These are phyloP conservation scores for Axis porcinus DNA, from an alignment of 2,113 vertebrate genomes.

Conservation along the genomic window DNA sequence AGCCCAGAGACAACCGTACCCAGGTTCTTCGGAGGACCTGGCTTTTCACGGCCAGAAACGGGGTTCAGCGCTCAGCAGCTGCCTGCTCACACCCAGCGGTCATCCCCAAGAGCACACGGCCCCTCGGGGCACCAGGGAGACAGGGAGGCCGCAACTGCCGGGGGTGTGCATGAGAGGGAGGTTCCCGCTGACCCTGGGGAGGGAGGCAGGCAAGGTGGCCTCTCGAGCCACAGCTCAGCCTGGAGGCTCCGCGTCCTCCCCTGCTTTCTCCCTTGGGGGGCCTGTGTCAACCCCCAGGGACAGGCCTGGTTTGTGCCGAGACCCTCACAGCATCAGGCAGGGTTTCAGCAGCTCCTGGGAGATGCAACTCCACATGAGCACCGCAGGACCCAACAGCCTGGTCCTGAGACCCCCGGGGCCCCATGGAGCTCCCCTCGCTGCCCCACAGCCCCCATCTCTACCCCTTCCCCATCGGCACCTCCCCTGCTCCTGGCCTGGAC, in stretches of 20 bases:
- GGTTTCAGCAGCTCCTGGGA: neutral
- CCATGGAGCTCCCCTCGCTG: neutral
- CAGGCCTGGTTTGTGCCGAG: neutral
- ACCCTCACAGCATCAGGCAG: rapidly evolving
- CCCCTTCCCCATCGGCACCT: rapidly evolving
- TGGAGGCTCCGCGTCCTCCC: rapidly evolving
- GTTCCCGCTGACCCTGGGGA: neutral
- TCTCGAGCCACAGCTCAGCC: neutral
- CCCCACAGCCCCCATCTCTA: neutral
- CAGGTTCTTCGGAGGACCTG: neutral
- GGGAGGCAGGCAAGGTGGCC: neutral
- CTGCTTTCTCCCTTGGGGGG: neutral
- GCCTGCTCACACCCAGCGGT: rapidly evolving
- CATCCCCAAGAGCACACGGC: rapidly evolving
- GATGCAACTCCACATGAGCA: neutral
- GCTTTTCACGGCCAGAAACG: neutral
- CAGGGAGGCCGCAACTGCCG: rapidly evolving
- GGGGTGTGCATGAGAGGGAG: neutral
- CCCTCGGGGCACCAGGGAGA: neutral
- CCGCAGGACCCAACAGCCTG: rapidly evolving
- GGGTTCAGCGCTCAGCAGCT: neutral
- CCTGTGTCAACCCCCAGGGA: neutral
- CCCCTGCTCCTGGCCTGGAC: neutral
- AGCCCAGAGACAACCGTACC: too few species aligned
- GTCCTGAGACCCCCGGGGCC: neutral